Evolutionary conservation across 2,888 invertebrate species (phyloP), one percentile per base, ranked within the genome.

Genomic region (Drosophila parthenogenetica): DNA sequence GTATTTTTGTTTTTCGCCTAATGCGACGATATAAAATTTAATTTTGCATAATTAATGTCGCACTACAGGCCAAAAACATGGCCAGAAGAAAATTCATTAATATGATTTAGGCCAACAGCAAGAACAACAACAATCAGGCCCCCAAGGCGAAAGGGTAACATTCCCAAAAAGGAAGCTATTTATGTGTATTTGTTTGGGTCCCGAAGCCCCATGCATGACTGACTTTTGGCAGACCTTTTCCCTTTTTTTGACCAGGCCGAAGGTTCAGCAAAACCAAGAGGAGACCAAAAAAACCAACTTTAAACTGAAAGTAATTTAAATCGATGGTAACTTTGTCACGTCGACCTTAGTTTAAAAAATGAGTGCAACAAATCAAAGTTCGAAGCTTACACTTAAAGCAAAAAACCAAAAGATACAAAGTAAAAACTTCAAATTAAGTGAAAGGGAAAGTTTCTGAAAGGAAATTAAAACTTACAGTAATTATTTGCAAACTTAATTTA

Each of bases 11-110:
- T 62, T 68, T 66, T 29, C 57, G 37, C 69, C 74, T 84, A 87
- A 89, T 81, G 85, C 85, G 85, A 85, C 79, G 72, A 85, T 79
- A 87, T 85, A 69, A 81, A 87, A 85, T 85, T 85, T 89, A 85
- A 85, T 85, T 85, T 89, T 77, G 79, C 87, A 85, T 85, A 85
- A 85, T 87, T 85, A 89, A 85, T 89, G 87, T 76, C 61, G 50
- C 64, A 70, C 35, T 73, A 73, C 66, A 72, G 74, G 35, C 68
- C 16, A 39, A 68, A 66, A 69, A 66, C 73, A 72, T 77, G 79
- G 55, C 67, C 68, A 67, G 67, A 83, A 73, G 86, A 79, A 89
- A 73, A 82, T 74, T 78, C 78, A 79, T 78, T 81, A 87, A 85
- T 75, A 75, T 87, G 86, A 81, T 87, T 89, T 87, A 62, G 85